Base-by-base conservation (phyloP, 1,140 invertebrate species). In the Elysia chlorotica region DNA sequence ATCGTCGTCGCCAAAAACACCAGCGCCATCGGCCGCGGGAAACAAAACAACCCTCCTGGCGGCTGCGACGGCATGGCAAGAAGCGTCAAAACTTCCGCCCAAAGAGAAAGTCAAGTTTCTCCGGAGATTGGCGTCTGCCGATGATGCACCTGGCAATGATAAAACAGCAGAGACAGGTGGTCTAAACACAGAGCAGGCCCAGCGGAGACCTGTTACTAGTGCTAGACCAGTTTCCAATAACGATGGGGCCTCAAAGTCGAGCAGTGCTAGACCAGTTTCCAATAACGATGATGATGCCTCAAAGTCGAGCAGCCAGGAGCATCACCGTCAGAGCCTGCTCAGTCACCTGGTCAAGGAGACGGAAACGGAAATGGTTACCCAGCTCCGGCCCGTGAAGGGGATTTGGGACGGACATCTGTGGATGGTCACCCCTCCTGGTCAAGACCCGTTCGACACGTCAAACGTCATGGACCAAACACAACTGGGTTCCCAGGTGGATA, bases 161-260 rank as follows among this genome's bases (percentile, higher is more conserved):
- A 21, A 2, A 19, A 30, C 53, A 14, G 37, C 67, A 48, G 10
- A 48, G 10, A 48, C 10, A 48, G 10, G 10, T 10, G 10, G 41
- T 38, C 30, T 69, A 56, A 28, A 30, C 36, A 25, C 57, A 69
- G 30, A 54, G 37, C 41, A 69, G 57, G 2, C 67, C 54, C 54
- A 69, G 38, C 23, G 53, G 59, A 53, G 67, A 69, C 30, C 67
- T 56, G 4, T 69, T 69, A 37, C 53, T 59, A n/a, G n/a, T 69
- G 1, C n/a, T 59, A n/a, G 3, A 10, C 2, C n/a, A 30, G 10
- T 14, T 25, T 2, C 14, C 33, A 17, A 19, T 33, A 3, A 1
- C 30, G 33, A 31, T 4, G 10, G n/a, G 30, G 23, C n/a, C 30
- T 23, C 67, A 69, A 21, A 36, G 25, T 14, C 23, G 17, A 25